Conservation (phyloP, 2,888 invertebrate species). For the Cheiracanthium punctorium region DNA sequence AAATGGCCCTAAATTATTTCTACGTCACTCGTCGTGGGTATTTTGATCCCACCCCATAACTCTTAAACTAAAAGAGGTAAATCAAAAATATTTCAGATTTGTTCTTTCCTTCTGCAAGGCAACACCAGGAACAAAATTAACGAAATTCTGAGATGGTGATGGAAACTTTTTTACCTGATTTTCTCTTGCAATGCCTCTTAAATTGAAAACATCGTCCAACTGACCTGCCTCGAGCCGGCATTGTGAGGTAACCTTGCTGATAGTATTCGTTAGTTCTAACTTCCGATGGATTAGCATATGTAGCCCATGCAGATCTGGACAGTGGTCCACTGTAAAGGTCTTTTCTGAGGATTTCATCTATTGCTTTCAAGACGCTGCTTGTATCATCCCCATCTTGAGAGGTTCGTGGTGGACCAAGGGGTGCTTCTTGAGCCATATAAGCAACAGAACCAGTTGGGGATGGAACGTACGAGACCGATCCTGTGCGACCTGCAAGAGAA, state of each 20-base stretch:
- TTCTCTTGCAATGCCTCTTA: too few relatives aligned
- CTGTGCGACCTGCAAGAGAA: conserved; percentile 23
- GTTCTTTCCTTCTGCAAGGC: too few relatives aligned
- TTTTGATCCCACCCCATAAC: too few relatives aligned
- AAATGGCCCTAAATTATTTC: too few relatives aligned
- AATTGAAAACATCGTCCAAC: not conserved
- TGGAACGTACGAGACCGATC: conserved; percentile 36
- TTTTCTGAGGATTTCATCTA: conserved; percentile 76
- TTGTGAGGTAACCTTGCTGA: conserved; percentile 39
- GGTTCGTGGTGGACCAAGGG: conserved; percentile 6
- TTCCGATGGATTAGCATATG: conserved; percentile 16
- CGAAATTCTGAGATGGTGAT: too few relatives aligned
- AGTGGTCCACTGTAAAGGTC: conserved; percentile 58
- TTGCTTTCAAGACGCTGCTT: conserved; percentile 77
- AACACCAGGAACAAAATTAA: too few relatives aligned
- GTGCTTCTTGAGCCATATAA: conserved; percentile 18
- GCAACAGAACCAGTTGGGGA: conserved; percentile 40
- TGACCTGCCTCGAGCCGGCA: conserved; percentile 17
- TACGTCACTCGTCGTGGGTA: too few relatives aligned
- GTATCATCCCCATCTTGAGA: conserved; percentile 61
- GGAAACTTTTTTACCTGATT: too few relatives aligned
- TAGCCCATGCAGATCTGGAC: conserved; percentile 60
- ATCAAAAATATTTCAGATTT: too few relatives aligned
- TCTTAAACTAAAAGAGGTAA: too few relatives aligned
- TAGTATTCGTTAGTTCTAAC: conserved; percentile 21